Conservation (phyloP, 2,888 invertebrate genomes). For the Orgyia antiqua region DNA sequence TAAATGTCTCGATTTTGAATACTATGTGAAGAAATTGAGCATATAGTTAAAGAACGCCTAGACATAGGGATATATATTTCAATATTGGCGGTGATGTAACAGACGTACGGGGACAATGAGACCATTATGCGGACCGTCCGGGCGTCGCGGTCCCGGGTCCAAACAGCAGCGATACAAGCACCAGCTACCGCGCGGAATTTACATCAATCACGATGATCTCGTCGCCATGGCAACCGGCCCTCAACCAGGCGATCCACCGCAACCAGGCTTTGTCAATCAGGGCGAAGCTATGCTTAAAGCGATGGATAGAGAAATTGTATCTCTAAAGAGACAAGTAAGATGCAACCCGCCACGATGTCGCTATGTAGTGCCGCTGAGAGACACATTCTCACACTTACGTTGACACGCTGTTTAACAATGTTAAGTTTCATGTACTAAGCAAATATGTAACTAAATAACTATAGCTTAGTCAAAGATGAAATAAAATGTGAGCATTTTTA, state of each 20-base stretch:
- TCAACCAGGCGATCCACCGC: slow-evolving; percentile 74
- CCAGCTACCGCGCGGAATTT: slow-evolving; percentile 97
- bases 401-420: slow-evolving; percentile 28
- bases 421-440: slow-evolving; percentile 19
- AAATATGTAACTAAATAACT: slow-evolving; percentile 25
- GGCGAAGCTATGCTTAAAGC: slow-evolving; percentile 92
- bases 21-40: no score
- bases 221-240: slow-evolving; percentile 92
- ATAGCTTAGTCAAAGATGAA: no score
- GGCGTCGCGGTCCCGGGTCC: slow-evolving; percentile 75
- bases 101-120: slow-evolving; percentile 90
- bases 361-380: slow-evolving; percentile 49
- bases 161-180: slow-evolving; percentile 82
- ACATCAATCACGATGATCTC: slow-evolving; percentile 98
- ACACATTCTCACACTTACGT: slow-evolving; percentile 63
- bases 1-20: no score
- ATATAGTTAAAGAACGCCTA: no score
- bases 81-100: slow-evolving; percentile 64
- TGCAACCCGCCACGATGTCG: slow-evolving; percentile 48
- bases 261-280: slow-evolving; percentile 78
- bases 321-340: slow-evolving; percentile 97
- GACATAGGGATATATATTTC: slow-evolving; percentile 38
- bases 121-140: slow-evolving; percentile 85
- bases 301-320: slow-evolving; percentile 95
- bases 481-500: no score